phyloP scores from a whole-genome alignment of 2,797 vertebrate genomes.

The Squalus acanthias region DNA sequence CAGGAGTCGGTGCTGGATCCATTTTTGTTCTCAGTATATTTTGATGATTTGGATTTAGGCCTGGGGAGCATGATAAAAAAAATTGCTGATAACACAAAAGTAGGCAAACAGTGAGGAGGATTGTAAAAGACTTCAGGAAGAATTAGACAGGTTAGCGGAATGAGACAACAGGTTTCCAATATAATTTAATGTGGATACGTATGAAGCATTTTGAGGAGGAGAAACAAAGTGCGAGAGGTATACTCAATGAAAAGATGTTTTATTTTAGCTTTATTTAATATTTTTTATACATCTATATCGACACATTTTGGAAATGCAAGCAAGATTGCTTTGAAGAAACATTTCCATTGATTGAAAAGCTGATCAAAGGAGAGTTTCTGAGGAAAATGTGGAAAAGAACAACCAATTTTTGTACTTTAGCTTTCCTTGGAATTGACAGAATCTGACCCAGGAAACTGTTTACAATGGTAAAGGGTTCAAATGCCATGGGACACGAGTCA shows the following conservation, averaged over 20 bases:
- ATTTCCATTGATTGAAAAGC: not conserved
- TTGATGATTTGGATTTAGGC: not conserved
- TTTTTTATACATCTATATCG: not conserved
- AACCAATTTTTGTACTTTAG: not conserved
- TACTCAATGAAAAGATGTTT: not conserved
- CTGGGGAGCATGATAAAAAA: not conserved
- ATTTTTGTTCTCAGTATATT: not conserved
- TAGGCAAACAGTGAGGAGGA: not conserved
- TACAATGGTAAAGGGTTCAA: not conserved
- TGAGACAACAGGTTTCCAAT: not conserved
- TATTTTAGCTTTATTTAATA: not conserved
- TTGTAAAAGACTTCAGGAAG: not conserved
- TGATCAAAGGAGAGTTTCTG: not conserved
- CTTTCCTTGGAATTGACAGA: not conserved
- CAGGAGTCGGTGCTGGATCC: not conserved
- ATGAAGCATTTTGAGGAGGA: not conserved
- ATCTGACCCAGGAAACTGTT: not conserved
- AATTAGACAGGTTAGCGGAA: not conserved
- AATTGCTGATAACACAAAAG: not conserved
- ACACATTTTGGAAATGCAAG: not conserved
- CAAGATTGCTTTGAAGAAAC: not conserved
- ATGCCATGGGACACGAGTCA: not conserved
- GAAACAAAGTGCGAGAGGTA: not conserved
- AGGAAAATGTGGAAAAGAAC: not conserved
- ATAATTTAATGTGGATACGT: not conserved